phyloP scores from a whole-genome alignment of 2,888 invertebrate genomes.

The Alcis repandata region DNA sequence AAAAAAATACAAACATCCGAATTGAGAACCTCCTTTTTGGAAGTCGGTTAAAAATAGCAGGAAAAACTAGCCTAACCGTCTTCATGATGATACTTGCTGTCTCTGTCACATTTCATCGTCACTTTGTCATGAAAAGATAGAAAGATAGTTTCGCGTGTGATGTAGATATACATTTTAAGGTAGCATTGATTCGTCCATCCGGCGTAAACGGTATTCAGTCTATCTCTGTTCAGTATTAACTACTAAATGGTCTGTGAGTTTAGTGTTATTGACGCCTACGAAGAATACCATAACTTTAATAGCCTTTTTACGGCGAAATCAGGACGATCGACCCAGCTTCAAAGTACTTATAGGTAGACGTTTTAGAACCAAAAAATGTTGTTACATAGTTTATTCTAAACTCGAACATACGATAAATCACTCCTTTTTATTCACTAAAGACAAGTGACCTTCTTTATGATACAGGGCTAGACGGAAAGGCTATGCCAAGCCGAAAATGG shows the following conservation, averaged over 20 bases:
- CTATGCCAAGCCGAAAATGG: no score
- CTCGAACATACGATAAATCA: no score
- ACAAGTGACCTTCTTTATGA: no score
- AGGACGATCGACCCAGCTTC: conserved; percentile 25
- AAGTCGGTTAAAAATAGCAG: no score
- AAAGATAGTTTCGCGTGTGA: neutral
- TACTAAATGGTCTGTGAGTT: conserved; percentile 23
- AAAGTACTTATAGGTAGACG: neutral
- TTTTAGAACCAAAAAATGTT: neutral
- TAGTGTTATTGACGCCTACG: conserved; percentile 68
- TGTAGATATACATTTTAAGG: neutral
- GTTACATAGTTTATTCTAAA: neutral
- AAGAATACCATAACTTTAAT: conserved; percentile 64
- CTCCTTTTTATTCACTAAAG: no score
- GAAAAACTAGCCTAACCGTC: no score
- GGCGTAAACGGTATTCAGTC: neutral
- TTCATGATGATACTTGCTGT: no score
- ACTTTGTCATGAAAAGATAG: neutral
- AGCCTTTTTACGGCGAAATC: conserved; percentile 61
- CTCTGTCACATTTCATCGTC: neutral
- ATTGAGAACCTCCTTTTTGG: no score
- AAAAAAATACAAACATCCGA: no score
- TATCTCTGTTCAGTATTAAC: conserved; percentile 11
- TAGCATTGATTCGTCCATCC: neutral
- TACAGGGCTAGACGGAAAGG: no score